phyloP scores from a whole-genome alignment of 2,888 invertebrate species.

The Nemurella pictetii region DNA sequence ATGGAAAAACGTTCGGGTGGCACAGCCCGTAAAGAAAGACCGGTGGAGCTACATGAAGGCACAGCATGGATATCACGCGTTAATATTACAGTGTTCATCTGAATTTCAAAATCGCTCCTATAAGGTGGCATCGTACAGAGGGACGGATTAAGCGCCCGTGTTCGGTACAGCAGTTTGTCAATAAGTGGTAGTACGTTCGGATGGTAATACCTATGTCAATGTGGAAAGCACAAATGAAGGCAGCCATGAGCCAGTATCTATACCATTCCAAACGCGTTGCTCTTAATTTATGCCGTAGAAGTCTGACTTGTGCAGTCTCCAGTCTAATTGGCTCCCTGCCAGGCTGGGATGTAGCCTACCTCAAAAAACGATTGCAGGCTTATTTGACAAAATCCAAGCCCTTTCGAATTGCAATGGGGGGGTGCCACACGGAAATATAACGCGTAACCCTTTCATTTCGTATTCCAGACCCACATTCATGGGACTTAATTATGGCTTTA shows the following conservation, averaged over 20 bases:
- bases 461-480: neutral
- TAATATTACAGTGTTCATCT: neutral
- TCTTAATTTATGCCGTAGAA: neutral
- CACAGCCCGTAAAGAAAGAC: neutral
- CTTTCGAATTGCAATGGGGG: neutral
- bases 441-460: neutral
- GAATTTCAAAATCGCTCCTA: neutral
- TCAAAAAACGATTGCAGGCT: neutral
- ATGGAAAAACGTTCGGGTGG: neutral
- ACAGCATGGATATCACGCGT: too few relatives aligned
- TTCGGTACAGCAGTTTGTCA: neutral
- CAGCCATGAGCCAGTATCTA: neutral
- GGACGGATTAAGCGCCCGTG: neutral
- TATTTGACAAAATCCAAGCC: neutral
- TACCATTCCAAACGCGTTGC: neutral
- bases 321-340: constrained; percentile 2
- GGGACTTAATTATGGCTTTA: constrained; percentile 13
- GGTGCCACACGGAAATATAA: too few relatives aligned
- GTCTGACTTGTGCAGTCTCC: neutral
- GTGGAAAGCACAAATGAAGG: neutral
- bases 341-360: neutral
- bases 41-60: neutral
- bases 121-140: neutral
- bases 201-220: neutral
- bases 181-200: neutral